Conservation (phyloP, 2,888 invertebrate genomes). For the Ornithoptera priamus region DNA sequence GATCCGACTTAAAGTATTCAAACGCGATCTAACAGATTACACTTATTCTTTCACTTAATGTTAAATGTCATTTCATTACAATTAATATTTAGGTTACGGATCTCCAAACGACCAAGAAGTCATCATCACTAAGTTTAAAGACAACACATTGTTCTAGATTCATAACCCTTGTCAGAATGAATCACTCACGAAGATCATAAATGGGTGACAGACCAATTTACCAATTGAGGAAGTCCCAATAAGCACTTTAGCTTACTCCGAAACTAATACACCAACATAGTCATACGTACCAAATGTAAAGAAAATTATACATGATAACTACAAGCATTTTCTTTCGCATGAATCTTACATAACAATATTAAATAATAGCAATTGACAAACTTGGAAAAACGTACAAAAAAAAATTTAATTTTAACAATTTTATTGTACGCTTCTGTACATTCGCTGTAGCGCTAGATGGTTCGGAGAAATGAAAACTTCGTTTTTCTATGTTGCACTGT, state of each 20-base stretch:
- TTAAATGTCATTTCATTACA: slow-evolving; percentile 15
- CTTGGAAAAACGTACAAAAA: neutral
- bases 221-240: slow-evolving; percentile 71
- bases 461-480: no score
- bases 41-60: neutral
- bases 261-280: slow-evolving; percentile 38
- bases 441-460: no score
- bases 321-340: neutral
- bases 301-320: neutral
- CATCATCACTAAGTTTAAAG: slow-evolving; percentile 24
- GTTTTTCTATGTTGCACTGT: no score
- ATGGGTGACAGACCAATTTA: slow-evolving; percentile 68
- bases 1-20: no score
- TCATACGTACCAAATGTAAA: slow-evolving; percentile 18
- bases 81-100: neutral
- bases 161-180: slow-evolving; percentile 46
- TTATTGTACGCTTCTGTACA: no score
- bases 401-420: neutral
- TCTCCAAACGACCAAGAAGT: slow-evolving; percentile 3
- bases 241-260: slow-evolving; percentile 56
- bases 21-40: neutral
- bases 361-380: neutral
- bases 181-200: slow-evolving; percentile 54
- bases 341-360: neutral
- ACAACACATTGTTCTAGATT: slow-evolving; percentile 45